A percentile compares a stretch with the other conserved stretches of the same genome.
phyloP scores from a whole-genome alignment of 2,888 invertebrate genomes.

The Rhaphigaster nebulosa region DNA sequence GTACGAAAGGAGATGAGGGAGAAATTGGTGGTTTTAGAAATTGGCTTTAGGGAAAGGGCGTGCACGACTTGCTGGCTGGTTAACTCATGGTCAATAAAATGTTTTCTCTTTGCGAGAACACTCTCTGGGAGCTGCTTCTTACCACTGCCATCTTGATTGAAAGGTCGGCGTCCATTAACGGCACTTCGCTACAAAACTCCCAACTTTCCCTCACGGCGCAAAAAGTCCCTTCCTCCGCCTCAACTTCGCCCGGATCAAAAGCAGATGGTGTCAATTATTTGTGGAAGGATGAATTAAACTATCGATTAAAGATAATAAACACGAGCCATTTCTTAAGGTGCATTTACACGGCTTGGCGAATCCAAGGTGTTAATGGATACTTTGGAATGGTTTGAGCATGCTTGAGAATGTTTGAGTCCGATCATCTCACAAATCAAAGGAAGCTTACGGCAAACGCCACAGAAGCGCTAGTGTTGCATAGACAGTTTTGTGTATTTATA shows the following conservation, averaged over 20 bases:
- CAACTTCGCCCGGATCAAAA: accelerated
- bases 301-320: too few relatives aligned
- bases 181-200: background rate
- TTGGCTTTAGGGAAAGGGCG: background rate
- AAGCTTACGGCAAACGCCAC: too few relatives aligned
- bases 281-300: too few relatives aligned
- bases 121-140: background rate
- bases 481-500: too few relatives aligned
- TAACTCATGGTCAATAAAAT: background rate
- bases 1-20: background rate
- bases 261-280: background rate
- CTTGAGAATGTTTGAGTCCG: too few relatives aligned
- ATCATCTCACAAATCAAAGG: too few relatives aligned
- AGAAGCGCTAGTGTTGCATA: too few relatives aligned
- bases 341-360: too few relatives aligned
- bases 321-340: too few relatives aligned
- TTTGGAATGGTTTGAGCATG: too few relatives aligned
- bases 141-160: background rate
- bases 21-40: conserved; percentile 24
- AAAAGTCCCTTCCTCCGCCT: background rate
- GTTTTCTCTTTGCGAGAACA: background rate
- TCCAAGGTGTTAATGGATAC: too few relatives aligned
- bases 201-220: background rate
- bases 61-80: too few relatives aligned
- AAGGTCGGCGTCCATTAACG: background rate